Percentiles rank a stretch among this genome's conserved stretches.
Evolutionary conservation across 53 echinoderm and acorn worm genomes (phyloP).

Genomic region (Pentamera pediparva): DNA sequence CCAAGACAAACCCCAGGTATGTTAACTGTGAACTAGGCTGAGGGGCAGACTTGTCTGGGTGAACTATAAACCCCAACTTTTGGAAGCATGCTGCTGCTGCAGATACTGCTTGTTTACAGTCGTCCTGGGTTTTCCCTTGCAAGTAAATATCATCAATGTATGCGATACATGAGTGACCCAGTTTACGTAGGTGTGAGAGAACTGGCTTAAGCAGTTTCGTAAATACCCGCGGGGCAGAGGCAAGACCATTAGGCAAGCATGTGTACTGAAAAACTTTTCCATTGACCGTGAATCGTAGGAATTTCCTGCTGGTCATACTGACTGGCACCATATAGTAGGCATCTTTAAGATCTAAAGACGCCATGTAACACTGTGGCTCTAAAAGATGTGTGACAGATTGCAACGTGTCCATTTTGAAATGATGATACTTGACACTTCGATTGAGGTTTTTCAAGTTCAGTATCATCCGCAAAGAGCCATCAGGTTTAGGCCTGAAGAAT

Average conservation of each 20-base stretch:
- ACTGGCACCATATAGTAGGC: conserved; percentile 50
- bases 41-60: conserved; percentile 31
- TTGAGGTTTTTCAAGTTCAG: conserved; percentile 29
- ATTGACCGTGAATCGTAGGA: conserved; percentile 18
- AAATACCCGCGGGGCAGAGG: conserved; percentile 39
- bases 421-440: conserved; percentile 22
- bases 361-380: conserved; percentile 41
- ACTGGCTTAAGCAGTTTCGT: conserved; percentile 51
- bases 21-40: not conserved
- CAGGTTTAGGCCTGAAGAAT: conserved; percentile 30
- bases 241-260: conserved; percentile 39
- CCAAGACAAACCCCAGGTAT: conserved; percentile 28
- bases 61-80: conserved; percentile 31
- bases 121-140: not conserved
- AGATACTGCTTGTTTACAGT: not conserved
- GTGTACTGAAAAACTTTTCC: conserved; percentile 40
- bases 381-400: conserved; percentile 11
- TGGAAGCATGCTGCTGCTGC: not conserved
- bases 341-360: conserved; percentile 39
- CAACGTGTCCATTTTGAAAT: conserved; percentile 48
- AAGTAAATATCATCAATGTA: conserved; percentile 41
- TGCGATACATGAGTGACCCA: conserved; percentile 15
- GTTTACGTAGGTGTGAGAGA: conserved; percentile 24
- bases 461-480: conserved; percentile 39
- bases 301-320: not conserved